Percentiles rank a stretch among this genome's conserved stretches.
Conservation (phyloP, 2,888 invertebrate species). For the Heliconius erato region DNA sequence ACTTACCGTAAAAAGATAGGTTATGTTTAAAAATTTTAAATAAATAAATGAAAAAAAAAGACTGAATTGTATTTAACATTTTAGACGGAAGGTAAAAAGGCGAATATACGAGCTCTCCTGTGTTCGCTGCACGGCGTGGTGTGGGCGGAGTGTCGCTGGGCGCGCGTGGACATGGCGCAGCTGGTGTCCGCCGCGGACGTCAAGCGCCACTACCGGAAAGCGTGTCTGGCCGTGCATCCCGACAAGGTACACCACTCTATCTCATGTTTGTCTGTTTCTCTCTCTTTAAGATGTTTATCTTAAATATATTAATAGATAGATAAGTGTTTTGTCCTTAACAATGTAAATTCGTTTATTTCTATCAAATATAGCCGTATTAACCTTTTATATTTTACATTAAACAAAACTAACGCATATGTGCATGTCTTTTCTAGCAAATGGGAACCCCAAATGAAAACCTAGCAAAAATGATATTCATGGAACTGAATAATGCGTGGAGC, state of each 20-base stretch:
- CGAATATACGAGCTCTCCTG: slow-evolving; percentile 97
- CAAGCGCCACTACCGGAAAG: slow-evolving; percentile 97
- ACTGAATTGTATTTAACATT: slow-evolving; percentile 1
- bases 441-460: slow-evolving; percentile 96
- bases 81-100: slow-evolving; percentile 97
- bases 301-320: no score
- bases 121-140: slow-evolving; percentile 97
- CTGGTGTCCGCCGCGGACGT: slow-evolving; percentile 96
- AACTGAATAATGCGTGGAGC: slow-evolving; percentile 99
- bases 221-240: slow-evolving; percentile 98
- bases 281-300: no score
- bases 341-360: neutral
- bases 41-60: neutral
- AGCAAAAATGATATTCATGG: slow-evolving; percentile 99
- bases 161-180: slow-evolving; percentile 97
- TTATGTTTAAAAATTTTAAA: no score
- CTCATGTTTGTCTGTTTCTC: no score
- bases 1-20: no score
- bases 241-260: slow-evolving; percentile 92
- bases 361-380: neutral
- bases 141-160: slow-evolving; percentile 98
- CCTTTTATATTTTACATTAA: neutral
- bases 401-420: neutral
- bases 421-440: slow-evolving; percentile 89
- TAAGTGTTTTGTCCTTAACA: neutral